phyloP scores from a whole-genome alignment of 2,797 vertebrate species.

The Macropus fuliginosus region DNA sequence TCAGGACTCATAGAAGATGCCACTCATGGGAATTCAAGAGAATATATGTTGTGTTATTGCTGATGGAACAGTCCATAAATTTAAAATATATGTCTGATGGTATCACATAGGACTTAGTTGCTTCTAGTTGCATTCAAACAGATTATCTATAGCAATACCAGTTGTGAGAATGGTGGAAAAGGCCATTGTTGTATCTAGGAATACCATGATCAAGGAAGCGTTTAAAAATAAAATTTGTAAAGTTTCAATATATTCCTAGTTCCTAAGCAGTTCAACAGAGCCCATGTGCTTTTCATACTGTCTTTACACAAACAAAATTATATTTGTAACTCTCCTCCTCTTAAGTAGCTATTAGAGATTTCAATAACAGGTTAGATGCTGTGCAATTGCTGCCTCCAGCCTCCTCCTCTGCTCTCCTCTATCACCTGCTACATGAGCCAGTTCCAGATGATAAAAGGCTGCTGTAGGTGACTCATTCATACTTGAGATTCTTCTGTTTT shows the following conservation, averaged over 20 bases:
- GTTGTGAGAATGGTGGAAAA: not conserved
- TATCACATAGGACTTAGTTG: not conserved
- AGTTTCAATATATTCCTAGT: slow-evolving; percentile 16
- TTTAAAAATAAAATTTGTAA: slow-evolving; percentile 12
- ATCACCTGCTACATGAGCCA: slow-evolving; percentile 10
- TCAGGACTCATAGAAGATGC: not conserved
- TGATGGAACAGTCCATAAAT: not conserved
- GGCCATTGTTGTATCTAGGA: not conserved
- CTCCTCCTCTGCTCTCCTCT: not conserved
- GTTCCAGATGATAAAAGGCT: slow-evolving; percentile 14
- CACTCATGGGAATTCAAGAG: slow-evolving; percentile 11
- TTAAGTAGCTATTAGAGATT: not conserved
- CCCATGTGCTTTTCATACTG: not conserved
- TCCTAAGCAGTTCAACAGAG: not conserved
- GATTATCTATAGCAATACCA: not conserved
- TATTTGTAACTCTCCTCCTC: not conserved
- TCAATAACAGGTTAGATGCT: not conserved
- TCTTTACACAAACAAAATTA: not conserved
- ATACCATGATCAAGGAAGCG: not conserved
- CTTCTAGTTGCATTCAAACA: slow-evolving; percentile 12
- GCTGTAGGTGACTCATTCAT: slow-evolving; percentile 39
- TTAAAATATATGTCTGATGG: not conserved
- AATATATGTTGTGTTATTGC: not conserved
- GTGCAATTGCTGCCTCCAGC: slow-evolving; percentile 38
- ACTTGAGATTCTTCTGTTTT: slow-evolving; percentile 27